Evolutionary conservation across 2,113 vertebrate species (phyloP).

Genomic region (Mormyrus lacerda): DNA sequence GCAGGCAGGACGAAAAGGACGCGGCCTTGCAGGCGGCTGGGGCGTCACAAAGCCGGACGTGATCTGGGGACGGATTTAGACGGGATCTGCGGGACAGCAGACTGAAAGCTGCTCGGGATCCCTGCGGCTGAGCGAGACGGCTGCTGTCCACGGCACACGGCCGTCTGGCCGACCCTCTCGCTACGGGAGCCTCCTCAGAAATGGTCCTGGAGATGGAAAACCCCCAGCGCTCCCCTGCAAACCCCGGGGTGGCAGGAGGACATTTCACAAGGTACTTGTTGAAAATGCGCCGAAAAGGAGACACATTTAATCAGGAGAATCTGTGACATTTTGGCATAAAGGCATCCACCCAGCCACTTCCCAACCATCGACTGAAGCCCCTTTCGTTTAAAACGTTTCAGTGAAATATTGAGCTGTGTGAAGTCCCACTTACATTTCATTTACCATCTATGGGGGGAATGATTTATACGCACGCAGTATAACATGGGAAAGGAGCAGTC

Average conservation of each 20-base stretch:
- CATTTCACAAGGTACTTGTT: slow-evolving; percentile 23
- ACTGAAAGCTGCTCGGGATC: not conserved
- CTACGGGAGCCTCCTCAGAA: not conserved
- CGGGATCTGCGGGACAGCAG: not conserved
- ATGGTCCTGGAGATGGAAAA: not conserved
- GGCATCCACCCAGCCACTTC: slow-evolving; percentile 35
- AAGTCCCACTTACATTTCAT: slow-evolving; percentile 12
- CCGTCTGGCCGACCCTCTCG: not conserved
- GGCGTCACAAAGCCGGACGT: not conserved
- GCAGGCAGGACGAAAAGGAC: not conserved
- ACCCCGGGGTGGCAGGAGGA: slow-evolving; percentile 12
- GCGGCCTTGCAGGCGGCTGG: not conserved
- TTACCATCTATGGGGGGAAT: not conserved
- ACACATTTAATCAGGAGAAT: slow-evolving; percentile 34
- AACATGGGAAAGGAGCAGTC: not conserved
- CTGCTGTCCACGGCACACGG: not conserved
- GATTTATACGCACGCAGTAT: not conserved
- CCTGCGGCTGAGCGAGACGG: not conserved
- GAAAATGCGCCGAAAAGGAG: slow-evolving; percentile 28
- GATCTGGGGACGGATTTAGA: not conserved
- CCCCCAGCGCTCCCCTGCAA: not conserved
- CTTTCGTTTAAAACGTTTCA: slow-evolving; percentile 34
- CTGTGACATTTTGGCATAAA: slow-evolving; percentile 31
- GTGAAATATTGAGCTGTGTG: slow-evolving; percentile 25
- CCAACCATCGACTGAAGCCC: slow-evolving; percentile 37